Percentiles rank a stretch among this genome's conserved stretches.
Evolutionary conservation across 2,797 vertebrate genomes (phyloP).

Genomic region (Manis pentadactyla): DNA sequence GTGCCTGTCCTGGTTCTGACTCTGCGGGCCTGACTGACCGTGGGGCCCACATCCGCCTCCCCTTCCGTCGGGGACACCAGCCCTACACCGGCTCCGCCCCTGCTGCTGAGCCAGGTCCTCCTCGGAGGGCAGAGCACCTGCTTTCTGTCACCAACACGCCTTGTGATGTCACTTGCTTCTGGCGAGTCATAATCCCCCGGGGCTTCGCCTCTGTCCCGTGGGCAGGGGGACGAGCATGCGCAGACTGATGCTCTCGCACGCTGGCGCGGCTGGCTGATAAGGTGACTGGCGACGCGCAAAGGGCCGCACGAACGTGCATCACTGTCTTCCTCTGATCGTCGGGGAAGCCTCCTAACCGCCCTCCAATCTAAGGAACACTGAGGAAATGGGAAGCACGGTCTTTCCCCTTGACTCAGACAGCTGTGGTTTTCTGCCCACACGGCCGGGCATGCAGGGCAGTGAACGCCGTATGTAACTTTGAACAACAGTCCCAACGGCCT

Average conservation of each 20-base stretch:
- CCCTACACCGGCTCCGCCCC: no score
- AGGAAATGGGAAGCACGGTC: no score
- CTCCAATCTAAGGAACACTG: background rate
- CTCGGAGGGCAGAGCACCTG: background rate
- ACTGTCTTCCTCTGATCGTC: background rate
- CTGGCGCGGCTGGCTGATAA: background rate
- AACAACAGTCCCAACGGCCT: accelerated
- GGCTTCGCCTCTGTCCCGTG: background rate
- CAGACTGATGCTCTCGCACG: background rate
- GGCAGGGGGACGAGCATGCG: background rate
- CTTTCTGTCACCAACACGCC: background rate
- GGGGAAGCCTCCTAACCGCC: background rate
- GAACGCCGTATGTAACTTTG: background rate
- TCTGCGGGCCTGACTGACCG: accelerated
- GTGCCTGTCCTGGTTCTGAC: background rate
- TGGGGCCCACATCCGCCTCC: no score
- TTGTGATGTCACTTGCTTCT: background rate
- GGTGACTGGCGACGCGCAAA: background rate
- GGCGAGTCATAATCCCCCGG: background rate
- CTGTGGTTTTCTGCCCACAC: background rate
- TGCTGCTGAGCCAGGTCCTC: background rate
- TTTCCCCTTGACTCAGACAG: background rate
- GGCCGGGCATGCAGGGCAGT: accelerated
- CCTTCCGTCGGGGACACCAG: no score
- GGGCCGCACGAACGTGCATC: background rate